These are phyloP conservation scores for Ptyas mucosa DNA, from an alignment of 2,113 vertebrate genomes.

Conservation along the genomic window DNA sequence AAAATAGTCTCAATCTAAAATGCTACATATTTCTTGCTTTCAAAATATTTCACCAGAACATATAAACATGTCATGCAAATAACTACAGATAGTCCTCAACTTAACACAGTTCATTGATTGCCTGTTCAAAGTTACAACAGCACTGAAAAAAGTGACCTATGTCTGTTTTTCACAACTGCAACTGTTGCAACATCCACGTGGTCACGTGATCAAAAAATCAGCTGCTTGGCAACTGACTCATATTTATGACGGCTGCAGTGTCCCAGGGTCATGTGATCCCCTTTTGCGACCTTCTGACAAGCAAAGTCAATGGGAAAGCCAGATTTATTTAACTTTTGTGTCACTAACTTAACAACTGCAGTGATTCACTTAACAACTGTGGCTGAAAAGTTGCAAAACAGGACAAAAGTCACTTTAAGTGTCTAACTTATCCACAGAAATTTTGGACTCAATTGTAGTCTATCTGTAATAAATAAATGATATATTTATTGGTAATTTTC, in stretches of 20 bases:
- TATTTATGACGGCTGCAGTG: not conserved
- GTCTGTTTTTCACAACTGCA: not conserved
- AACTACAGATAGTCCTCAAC: not conserved
- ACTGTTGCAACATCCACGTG: not conserved
- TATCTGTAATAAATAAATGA: not conserved
- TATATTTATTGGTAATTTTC: not conserved
- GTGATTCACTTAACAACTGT: not conserved
- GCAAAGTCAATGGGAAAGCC: not conserved
- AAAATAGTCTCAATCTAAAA: constrained; percentile 16
- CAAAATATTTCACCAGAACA: not conserved
- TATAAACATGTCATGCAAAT: not conserved
- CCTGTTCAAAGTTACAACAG: not conserved
- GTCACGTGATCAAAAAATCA: not conserved
- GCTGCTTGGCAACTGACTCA: not conserved
- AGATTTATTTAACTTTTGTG: not conserved
- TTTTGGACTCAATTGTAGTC: not conserved
- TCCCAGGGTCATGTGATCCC: not conserved
- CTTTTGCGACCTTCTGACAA: not conserved
- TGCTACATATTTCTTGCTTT: not conserved
- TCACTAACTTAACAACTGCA: not conserved
- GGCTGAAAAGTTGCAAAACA: not conserved
- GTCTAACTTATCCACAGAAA: not conserved
- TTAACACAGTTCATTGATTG: not conserved
- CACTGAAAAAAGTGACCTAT: not conserved
- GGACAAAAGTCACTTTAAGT: not conserved